A percentile compares a stretch with the other conserved stretches of the same genome.
Conservation (phyloP, 2,113 vertebrate genomes). For the Nestor notabilis region DNA sequence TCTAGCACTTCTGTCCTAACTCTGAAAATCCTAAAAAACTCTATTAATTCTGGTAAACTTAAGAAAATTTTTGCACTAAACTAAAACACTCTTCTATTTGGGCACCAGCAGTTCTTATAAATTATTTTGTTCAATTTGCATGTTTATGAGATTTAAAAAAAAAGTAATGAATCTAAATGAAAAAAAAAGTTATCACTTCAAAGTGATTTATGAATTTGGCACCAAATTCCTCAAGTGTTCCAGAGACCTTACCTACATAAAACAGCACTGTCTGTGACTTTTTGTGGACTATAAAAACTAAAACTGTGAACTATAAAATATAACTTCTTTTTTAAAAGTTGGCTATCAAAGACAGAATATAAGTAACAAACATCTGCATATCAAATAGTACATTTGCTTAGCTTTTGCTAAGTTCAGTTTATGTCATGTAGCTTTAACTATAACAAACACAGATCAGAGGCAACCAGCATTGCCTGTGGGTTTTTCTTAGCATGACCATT, state of each 20-base stretch:
- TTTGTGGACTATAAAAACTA: background rate
- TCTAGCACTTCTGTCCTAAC: background rate
- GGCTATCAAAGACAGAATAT: background rate
- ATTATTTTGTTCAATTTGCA: background rate
- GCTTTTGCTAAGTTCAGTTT: background rate
- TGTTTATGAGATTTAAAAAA: background rate
- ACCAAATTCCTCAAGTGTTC: background rate
- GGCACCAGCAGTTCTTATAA: conserved; percentile 2
- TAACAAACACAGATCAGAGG: background rate
- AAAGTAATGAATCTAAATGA: background rate
- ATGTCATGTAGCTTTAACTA: background rate
- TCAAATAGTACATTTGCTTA: background rate
- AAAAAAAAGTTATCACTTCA: background rate
- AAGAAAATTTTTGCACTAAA: background rate
- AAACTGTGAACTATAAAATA: background rate
- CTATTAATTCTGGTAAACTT: background rate
- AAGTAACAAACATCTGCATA: conserved; percentile 41
- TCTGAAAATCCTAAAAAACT: background rate
- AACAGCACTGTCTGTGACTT: background rate
- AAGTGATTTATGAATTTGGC: conserved; percentile 28
- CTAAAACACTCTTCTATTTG: background rate
- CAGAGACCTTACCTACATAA: conserved; percentile 18
- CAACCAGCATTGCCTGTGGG: background rate
- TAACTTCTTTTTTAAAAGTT: background rate
- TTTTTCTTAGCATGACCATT: background rate